Evolutionary conservation across 2,797 vertebrate species (phyloP).

Genomic region (Characodon lateralis): DNA sequence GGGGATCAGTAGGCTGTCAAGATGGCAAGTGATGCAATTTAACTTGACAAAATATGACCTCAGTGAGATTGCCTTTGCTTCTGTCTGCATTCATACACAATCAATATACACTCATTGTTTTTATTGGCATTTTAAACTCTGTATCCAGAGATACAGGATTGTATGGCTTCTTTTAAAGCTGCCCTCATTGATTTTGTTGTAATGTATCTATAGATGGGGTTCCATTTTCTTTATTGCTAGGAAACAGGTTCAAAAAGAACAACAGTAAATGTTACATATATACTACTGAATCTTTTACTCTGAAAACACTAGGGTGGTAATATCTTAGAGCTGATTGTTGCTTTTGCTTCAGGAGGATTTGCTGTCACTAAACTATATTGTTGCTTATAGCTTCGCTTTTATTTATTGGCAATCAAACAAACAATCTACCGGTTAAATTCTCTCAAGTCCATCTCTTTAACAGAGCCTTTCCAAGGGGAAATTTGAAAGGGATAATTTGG

Average conservation of each 20-base stretch:
- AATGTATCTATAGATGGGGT: not conserved
- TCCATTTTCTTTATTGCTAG: not conserved
- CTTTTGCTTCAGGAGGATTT: no score
- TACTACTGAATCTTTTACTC: not conserved
- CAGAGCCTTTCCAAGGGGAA: no score
- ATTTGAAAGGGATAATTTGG: no score
- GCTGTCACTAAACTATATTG: no score
- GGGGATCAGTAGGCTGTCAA: not conserved
- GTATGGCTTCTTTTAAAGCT: not conserved
- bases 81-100: not conserved
- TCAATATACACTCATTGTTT: not conserved
- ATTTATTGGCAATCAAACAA: no score
- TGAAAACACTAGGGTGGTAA: not conserved
- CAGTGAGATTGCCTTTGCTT: not conserved
- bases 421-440: no score
- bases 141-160: not conserved
- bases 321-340: no score
- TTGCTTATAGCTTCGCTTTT: no score
- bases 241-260: not conserved
- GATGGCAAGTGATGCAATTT: constrained; percentile 1
- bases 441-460: no score
- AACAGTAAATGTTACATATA: not conserved
- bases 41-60: not conserved
- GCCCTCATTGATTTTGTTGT: not conserved
- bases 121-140: not conserved